Percentiles rank a stretch among this genome's conserved stretches.
Evolutionary conservation across 1,140 invertebrate genomes (phyloP).

Genomic region (Ostrea denselamellosa): DNA sequence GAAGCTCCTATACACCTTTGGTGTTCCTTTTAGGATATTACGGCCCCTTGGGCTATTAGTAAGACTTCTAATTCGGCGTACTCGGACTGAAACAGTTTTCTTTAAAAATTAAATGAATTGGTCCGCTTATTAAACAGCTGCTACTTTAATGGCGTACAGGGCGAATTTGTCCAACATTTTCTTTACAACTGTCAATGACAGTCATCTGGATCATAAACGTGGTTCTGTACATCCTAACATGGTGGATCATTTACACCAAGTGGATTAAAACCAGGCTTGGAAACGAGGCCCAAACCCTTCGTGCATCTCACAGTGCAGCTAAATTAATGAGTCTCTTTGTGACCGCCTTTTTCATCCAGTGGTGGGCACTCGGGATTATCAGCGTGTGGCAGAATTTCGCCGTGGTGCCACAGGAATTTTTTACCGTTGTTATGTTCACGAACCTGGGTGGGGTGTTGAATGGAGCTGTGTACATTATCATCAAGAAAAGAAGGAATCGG

Average conservation of each 20-base stretch:
- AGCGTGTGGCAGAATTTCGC: slow-evolving; percentile 53
- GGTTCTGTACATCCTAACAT: slow-evolving; percentile 59
- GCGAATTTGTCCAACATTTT: slow-evolving; percentile 51
- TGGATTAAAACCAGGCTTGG: slow-evolving; percentile 38
- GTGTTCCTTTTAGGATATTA: slow-evolving; percentile 52
- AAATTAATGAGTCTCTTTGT: slow-evolving; percentile 62
- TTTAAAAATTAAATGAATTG: neutral
- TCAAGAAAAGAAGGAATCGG: slow-evolving; percentile 47
- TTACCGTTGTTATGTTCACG: slow-evolving; percentile 59
- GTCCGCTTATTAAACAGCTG: neutral
- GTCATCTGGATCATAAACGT: slow-evolving; percentile 54
- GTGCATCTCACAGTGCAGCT: slow-evolving; percentile 55
- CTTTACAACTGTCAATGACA: slow-evolving; percentile 57
- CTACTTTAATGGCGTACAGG: slow-evolving; percentile 46
- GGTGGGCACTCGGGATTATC: slow-evolving; percentile 59
- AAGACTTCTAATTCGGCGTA: slow-evolving; percentile 37
- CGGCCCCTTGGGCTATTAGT: slow-evolving; percentile 59
- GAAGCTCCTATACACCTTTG: slow-evolving; percentile 57
- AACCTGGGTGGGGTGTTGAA: slow-evolving; percentile 61
- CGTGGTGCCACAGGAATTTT: slow-evolving; percentile 52
- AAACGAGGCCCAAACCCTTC: slow-evolving; percentile 33
- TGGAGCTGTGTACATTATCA: slow-evolving; percentile 58
- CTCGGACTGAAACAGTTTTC: neutral
- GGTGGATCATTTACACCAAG: slow-evolving; percentile 55
- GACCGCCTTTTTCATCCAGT: slow-evolving; percentile 60